Conservation (phyloP, 1,140 invertebrate species). For the Meloidogyne chitwoodi region DNA sequence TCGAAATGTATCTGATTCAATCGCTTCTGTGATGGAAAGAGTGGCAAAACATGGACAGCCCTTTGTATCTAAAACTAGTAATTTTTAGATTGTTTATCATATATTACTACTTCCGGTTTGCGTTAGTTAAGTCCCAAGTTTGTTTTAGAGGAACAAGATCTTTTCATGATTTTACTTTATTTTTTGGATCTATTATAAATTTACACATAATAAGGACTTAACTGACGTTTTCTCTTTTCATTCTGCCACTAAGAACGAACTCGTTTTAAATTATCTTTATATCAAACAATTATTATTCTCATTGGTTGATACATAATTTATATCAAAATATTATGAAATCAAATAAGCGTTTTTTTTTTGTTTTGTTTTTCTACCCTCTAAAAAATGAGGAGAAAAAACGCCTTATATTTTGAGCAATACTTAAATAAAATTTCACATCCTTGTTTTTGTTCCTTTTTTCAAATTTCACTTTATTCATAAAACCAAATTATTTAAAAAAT, state of each 20-base stretch:
- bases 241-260: neutral
- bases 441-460: neutral
- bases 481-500: neutral
- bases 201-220: neutral
- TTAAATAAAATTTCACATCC: neutral
- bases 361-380: neutral
- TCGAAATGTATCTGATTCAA: slow-evolving; percentile 20
- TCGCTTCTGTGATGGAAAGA: slow-evolving; percentile 27
- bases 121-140: neutral
- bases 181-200: neutral
- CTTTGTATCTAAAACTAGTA: neutral
- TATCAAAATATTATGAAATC: neutral
- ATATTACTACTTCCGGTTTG: too few relatives aligned
- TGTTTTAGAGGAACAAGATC: too few relatives aligned
- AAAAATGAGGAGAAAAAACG: neutral
- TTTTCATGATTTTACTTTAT: neutral
- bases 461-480: neutral
- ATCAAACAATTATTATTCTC: neutral
- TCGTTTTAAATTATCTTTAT: neutral
- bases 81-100: neutral
- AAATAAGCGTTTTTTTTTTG: neutral
- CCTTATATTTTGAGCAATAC: neutral
- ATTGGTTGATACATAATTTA: neutral
- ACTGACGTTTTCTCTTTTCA: neutral
- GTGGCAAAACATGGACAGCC: slow-evolving; percentile 11